A percentile compares a stretch with the other conserved stretches of the same genome.
Conservation (phyloP, 2,113 vertebrate species). For the Mus spicilegus region DNA sequence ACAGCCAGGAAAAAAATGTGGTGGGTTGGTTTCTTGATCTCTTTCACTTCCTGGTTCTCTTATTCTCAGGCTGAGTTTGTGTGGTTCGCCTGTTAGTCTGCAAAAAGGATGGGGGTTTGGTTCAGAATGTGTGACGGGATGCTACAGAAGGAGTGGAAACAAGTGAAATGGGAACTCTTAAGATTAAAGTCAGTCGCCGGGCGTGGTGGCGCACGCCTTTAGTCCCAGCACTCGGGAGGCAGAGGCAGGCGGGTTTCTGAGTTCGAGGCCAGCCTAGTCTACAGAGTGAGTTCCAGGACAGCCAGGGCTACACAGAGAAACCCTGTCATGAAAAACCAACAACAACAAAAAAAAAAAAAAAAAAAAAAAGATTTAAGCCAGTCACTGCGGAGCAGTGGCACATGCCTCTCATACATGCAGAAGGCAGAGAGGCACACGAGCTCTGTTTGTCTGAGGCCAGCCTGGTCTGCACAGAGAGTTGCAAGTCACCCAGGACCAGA, state of each 20-base stretch:
- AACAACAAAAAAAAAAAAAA: too few species aligned
- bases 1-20: conserved; percentile 52
- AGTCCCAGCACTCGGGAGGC: too few species aligned
- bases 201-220: background rate
- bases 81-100: background rate
- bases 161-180: background rate
- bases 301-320: too few species aligned
- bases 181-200: background rate
- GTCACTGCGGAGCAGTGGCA: too few species aligned
- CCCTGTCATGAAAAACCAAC: too few species aligned
- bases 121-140: background rate
- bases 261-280: too few species aligned
- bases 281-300: too few species aligned
- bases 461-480: background rate
- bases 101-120: background rate
- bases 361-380: too few species aligned
- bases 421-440: too few species aligned
- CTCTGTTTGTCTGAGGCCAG: too few species aligned
- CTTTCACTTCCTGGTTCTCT: conserved; percentile 65
- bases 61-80: background rate
- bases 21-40: conserved; percentile 49
- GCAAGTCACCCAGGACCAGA: background rate
- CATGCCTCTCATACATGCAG: background rate
- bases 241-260: too few species aligned
- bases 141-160: background rate